These are phyloP conservation scores for Anthrax anthrax DNA, from an alignment of 2,888 invertebrate genomes.

Conservation along the genomic window DNA sequence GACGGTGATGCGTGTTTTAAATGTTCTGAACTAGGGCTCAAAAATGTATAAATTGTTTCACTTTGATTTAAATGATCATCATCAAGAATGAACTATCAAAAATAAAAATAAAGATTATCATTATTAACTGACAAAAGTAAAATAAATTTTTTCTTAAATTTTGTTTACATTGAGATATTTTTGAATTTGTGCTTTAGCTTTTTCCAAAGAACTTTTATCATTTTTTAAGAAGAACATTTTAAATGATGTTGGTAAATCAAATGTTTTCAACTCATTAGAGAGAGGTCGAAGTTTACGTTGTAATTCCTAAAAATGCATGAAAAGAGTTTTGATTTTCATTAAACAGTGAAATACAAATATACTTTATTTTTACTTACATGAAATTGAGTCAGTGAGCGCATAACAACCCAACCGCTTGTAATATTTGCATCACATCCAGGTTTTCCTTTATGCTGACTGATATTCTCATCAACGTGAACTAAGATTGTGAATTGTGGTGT, in stretches of 20 bases:
- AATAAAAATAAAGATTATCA: conserved; percentile 7
- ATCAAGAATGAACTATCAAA: conserved; percentile 60
- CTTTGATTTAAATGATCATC: conserved; percentile 77
- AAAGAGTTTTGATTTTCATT: conserved; percentile 28
- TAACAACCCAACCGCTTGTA: conserved; percentile 53
- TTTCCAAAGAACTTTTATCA: conserved; percentile 65
- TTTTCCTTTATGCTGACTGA: conserved; percentile 34
- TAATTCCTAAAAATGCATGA: conserved; percentile 50
- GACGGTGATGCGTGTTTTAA: conserved; percentile 62
- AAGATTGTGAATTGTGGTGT: conserved; percentile 59
- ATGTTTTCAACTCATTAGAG: conserved; percentile 62
- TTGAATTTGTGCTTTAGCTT: conserved; percentile 68
- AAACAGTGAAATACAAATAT: not conserved
- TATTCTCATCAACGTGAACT: conserved; percentile 54
- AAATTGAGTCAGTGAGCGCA: conserved; percentile 46
- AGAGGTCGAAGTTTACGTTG: conserved; percentile 73
- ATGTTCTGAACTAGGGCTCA: conserved; percentile 85
- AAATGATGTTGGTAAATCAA: conserved; percentile 70
- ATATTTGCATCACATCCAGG: conserved; percentile 30
- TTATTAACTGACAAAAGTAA: not conserved
- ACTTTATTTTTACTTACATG: conserved; percentile 33
- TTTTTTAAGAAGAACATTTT: conserved; percentile 73
- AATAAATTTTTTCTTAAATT: not conserved
- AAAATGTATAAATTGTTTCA: conserved; percentile 77
- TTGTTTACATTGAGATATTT: conserved; percentile 66